phyloP scores from a whole-genome alignment of 2,113 vertebrate species.

The Corapipo altera region DNA sequence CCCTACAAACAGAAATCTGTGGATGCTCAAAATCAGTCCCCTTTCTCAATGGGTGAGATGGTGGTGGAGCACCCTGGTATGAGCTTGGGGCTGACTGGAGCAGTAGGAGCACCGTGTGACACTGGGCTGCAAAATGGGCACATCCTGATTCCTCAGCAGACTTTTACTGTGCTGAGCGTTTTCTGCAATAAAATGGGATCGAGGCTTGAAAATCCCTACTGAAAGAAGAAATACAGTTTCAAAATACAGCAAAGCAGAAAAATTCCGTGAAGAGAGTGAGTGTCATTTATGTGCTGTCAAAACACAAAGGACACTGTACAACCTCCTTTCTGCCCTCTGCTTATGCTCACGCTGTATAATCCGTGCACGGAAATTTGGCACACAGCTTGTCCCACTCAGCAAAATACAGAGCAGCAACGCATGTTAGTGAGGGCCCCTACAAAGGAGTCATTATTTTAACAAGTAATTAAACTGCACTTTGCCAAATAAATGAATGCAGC shows the following conservation, averaged over 20 bases:
- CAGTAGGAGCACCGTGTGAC: background rate
- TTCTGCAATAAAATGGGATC: background rate
- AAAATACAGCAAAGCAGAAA: background rate
- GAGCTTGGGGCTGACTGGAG: background rate
- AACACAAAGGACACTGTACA: constrained; percentile 1
- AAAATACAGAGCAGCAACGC: constrained; percentile 29
- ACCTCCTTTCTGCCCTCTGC: background rate
- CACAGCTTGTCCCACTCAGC: background rate
- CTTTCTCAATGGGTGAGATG: rapidly evolving
- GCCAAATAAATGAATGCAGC: constrained; percentile 20
- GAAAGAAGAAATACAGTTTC: background rate
- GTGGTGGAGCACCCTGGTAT: rapidly evolving
- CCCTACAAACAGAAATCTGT: background rate
- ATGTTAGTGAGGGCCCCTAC: constrained; percentile 7
- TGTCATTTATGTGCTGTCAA: constrained; percentile 5
- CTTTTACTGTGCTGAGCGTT: background rate
- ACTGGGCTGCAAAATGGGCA: background rate
- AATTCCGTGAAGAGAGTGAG: background rate
- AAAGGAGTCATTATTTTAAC: constrained; percentile 61
- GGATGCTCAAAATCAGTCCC: background rate
- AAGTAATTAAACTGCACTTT: constrained; percentile 33
- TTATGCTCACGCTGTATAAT: background rate
- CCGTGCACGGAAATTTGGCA: constrained; percentile 17
- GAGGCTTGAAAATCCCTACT: background rate
- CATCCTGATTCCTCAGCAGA: background rate